Base-by-base conservation (phyloP, 1,140 invertebrate species). In the Zaprionus ghesquierei region DNA sequence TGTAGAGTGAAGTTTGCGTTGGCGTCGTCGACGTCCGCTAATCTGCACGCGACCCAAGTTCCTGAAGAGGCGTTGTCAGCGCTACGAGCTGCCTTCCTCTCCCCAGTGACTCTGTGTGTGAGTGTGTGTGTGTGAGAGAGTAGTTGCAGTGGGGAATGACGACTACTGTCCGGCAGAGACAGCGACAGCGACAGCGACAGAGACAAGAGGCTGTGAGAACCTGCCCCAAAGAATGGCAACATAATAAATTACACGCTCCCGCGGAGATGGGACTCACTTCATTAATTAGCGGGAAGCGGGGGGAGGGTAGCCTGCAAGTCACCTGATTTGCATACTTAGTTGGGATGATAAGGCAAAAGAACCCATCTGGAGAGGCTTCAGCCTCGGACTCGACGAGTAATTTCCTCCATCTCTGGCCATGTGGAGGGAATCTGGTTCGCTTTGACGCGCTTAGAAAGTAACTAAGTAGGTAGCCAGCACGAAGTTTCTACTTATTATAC, bases 31-130 rank as follows among this genome's bases (percentile, higher is more conserved):
- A 46, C 33, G 62, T 66, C 29, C 33, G 41, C 27, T 66, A 66
- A 72, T 75, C 69, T 78, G 71, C 75, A 81, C 78, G 78, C 78
- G 75, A 82, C 64, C 77, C 51, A 46, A 53, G 74, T 68, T 69
- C 65, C 73, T 60, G 27, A 49, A 35, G 31, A 60, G 22, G 35
- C 38, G 54, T 41, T 20, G 13, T 54, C 60, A 54, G 56, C 51
- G 56, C 38, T 60, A 61, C 73, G 55, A 61, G 62, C 56, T 62
- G 38, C 49, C 33, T 38, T 41, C 29, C 23, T 35, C 53, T 56
- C 22, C 15, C 6, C 10, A 44, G 41, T 46, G 41, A 18, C 9
- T 44, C 31, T 25, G 27, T 50, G 22, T 27, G 35, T 41, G 22
- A 41, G 20, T 54, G 46, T 41, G 31, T 23, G 2, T 41, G 31